Conservation (phyloP, 1,140 invertebrate species). For the Piezodorus guildinii region DNA sequence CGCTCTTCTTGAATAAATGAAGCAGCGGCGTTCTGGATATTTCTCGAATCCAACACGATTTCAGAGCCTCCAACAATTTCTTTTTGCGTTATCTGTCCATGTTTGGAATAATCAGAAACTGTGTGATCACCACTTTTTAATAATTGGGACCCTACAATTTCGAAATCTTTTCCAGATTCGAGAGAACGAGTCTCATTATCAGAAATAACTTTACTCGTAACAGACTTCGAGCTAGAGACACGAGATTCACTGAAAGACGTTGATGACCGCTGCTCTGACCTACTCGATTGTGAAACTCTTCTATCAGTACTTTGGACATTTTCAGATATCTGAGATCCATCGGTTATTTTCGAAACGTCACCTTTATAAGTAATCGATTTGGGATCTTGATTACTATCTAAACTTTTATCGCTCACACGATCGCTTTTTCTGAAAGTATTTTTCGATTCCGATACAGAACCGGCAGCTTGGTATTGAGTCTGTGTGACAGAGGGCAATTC, state of each 20-base stretch:
- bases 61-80: not conserved
- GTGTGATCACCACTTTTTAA: not conserved
- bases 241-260: not conserved
- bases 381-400: not conserved
- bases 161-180: not conserved
- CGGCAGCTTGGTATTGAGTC: not conserved
- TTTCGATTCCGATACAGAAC: not conserved
- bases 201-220: conserved; percentile 2
- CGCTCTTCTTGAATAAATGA: not conserved
- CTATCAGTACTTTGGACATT: not conserved
- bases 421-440: not conserved
- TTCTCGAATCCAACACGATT: not conserved
- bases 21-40: not conserved
- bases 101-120: not conserved
- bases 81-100: not conserved
- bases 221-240: not conserved
- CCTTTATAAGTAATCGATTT: not conserved
- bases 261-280: not conserved
- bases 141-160: conserved; percentile 8
- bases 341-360: not conserved
- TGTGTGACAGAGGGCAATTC: not conserved
- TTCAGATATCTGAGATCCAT: not conserved
- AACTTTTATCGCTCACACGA: not conserved
- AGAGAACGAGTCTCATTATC: not conserved
- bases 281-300: not conserved